Evolutionary conservation across 2,888 invertebrate species (phyloP), one percentile per base, ranked within the genome.

Genomic region (Rhodophaea formosa): DNA sequence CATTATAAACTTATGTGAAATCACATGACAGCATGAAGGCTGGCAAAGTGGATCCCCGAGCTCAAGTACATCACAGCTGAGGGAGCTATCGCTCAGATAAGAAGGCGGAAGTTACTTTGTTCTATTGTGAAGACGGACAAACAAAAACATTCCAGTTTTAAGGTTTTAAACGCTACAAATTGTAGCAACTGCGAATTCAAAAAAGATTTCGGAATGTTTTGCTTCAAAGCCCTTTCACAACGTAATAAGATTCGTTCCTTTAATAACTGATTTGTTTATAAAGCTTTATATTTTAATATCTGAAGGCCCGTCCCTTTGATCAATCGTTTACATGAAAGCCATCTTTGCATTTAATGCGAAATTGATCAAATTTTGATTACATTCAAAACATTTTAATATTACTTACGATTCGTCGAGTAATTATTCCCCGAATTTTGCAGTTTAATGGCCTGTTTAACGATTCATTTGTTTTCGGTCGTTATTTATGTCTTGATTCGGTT

Each of bases 341-440:
- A 17, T 46, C 12, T 46, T 17, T 16, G 17, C 23, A 46, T 46
- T n/a, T 23, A 46, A 45, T 44, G 44, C 14, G 44, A 44, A 44
- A 17, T 45, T 16, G 45, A 46, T 46, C 17, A 46, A 46, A 46
- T 46, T 46, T 46, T 46, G 46, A n/a, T 23, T 46, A 46, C 39
- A 39, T 39, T 39, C 39, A 39, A 39, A 39, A 39, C 39, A 39
- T 39, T 39, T 39, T 39, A n/a, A 39, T 39, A 39, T 39, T 39
- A 10, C 8, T 35, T 3, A 23, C 39, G 39, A 2, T 39, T 39
- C 12, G n/a, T 3, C 6, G 39, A 39, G 12, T 39, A 39, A 39
- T 39, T 39, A 35, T 10, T 39, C 39, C 3, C 12, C 12, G n/a
- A 12, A n/a, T n/a, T 39, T 39, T 39, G 12, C n/a, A 12, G 10